Conservation (phyloP, 2,888 invertebrate species). For the Homarus gammarus region DNA sequence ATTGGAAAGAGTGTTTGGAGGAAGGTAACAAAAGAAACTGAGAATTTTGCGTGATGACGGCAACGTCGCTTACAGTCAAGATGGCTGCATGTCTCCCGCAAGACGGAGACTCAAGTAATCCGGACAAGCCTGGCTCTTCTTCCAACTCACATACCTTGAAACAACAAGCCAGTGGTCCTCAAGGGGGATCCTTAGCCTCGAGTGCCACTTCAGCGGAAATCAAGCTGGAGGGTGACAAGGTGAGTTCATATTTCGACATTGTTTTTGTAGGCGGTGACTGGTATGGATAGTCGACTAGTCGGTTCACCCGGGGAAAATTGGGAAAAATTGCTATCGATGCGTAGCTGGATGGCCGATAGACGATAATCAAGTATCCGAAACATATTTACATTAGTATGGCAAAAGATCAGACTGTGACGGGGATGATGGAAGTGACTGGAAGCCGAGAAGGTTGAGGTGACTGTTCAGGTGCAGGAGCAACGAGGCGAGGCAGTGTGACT, state of each 20-base stretch:
- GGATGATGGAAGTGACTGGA: not conserved
- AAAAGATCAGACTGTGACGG: not conserved
- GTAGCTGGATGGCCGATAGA: constrained; percentile 33
- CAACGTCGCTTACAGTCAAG: constrained; percentile 68
- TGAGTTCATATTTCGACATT: constrained; percentile 31
- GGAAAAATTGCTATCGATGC: not conserved
- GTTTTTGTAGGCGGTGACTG: constrained; percentile 51
- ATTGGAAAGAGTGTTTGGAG: not conserved
- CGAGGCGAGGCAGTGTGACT: not conserved
- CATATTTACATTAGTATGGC: not conserved
- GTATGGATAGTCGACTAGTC: constrained; percentile 29
- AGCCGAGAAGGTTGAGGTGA: not conserved
- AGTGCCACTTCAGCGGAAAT: constrained; percentile 50
- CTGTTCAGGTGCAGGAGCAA: not conserved
- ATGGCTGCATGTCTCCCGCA: constrained; percentile 74
- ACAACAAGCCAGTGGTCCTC: constrained; percentile 41
- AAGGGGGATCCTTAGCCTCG: constrained; percentile 29
- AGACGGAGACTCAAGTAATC: constrained; percentile 70
- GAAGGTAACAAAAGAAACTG: not conserved
- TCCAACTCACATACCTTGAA: constrained; percentile 38
- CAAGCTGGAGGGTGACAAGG: constrained; percentile 58
- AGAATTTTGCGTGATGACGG: constrained; percentile 44
- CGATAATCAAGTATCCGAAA: constrained; percentile 28
- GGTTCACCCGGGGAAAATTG: not conserved
- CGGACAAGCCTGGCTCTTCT: constrained; percentile 50